phyloP scores from a whole-genome alignment of 2,797 vertebrate species.

The Onychomys torridus region DNA sequence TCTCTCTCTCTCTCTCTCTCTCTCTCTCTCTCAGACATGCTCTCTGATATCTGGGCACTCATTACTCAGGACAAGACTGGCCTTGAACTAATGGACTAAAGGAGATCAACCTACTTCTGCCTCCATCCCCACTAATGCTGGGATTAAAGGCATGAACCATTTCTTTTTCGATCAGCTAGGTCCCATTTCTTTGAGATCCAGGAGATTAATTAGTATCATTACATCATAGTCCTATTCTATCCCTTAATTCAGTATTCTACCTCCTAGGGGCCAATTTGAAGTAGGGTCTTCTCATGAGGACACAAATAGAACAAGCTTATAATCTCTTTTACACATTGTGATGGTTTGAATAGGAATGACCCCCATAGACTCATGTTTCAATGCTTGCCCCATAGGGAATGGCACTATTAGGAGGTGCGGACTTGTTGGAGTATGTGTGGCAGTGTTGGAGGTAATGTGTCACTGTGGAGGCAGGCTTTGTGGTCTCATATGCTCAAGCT shows the following conservation, averaged over 20 bases:
- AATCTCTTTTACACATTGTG: neutral
- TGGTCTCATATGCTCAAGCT: neutral
- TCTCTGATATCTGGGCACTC: too few species aligned
- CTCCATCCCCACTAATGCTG: too few species aligned
- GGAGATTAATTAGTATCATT: neutral
- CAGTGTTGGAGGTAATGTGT: neutral
- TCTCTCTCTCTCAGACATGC: neutral
- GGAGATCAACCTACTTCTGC: too few species aligned
- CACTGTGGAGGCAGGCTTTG: neutral
- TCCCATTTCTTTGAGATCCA: neutral
- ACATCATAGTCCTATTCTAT: neutral
- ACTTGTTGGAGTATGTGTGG: neutral
- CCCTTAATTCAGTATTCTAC: neutral
- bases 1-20: too few species aligned
- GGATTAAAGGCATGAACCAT: neutral
- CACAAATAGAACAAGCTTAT: neutral
- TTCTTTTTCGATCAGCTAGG: neutral
- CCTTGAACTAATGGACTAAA: too few species aligned
- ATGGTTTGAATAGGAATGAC: neutral
- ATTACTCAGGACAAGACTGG: too few species aligned
- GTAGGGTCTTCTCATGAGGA: neutral
- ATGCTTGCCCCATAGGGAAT: neutral
- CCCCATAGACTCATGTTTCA: neutral
- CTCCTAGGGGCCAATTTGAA: neutral
- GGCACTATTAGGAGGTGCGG: neutral